Percentiles rank a stretch among this genome's conserved stretches.
Conservation (phyloP, 2,113 vertebrate genomes). For the Tinamus guttatus region DNA sequence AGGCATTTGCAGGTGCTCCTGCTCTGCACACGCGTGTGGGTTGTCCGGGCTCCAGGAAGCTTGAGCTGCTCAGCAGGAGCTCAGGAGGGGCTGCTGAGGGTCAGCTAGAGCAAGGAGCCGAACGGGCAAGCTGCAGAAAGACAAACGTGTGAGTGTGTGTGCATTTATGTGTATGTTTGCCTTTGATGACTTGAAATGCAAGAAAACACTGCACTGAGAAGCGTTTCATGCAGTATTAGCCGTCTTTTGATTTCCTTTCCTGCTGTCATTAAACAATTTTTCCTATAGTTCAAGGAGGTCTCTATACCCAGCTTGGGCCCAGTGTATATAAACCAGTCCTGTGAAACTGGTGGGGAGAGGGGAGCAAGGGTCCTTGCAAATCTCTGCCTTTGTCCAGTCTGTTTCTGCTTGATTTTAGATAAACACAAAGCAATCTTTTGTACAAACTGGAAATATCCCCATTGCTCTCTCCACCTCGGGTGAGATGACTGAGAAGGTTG, state of each 20-base stretch:
- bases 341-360: not conserved
- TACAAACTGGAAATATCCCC: not conserved
- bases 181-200: not conserved
- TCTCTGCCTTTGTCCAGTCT: not conserved
- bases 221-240: fast-evolving
- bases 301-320: not conserved
- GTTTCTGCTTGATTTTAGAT: not conserved
- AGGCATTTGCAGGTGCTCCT: not conserved
- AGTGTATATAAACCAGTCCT: not conserved
- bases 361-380: not conserved
- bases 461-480: not conserved
- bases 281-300: not conserved
- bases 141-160: too few relatives aligned
- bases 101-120: not conserved
- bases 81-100: not conserved
- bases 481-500: not conserved
- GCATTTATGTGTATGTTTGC: not conserved
- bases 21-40: fast-evolving
- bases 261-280: not conserved
- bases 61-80: fast-evolving
- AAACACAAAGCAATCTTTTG: not conserved
- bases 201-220: not conserved
- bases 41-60: fast-evolving
- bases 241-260: not conserved
- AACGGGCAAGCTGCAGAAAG: not conserved